Conservation (phyloP, 2,113 vertebrate genomes). For the Electrona antarctica region DNA sequence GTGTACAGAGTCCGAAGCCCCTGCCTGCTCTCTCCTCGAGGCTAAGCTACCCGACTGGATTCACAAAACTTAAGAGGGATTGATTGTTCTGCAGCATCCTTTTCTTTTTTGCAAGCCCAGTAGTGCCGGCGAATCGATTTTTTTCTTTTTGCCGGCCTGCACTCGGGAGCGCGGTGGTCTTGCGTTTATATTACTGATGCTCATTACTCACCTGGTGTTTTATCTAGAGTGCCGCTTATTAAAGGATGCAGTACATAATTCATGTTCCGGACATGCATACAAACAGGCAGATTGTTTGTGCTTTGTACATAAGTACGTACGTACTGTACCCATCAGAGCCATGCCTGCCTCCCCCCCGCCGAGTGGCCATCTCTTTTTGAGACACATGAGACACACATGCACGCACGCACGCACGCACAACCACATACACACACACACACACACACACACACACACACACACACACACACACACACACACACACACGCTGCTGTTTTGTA, state of each 20-base stretch:
- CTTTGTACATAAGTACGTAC: constrained; percentile 21
- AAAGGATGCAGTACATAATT: constrained; percentile 44
- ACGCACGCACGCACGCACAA: constrained; percentile 45
- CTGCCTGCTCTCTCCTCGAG: constrained; percentile 62
- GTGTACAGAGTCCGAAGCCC: constrained; percentile 62
- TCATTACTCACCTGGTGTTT: constrained; percentile 67
- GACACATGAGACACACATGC: constrained; percentile 50
- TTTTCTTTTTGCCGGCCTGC: constrained; percentile 28
- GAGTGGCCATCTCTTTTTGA: constrained; percentile 17
- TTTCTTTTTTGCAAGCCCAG: constrained; percentile 37
- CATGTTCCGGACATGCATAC: constrained; percentile 20
- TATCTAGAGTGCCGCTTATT: constrained; percentile 56
- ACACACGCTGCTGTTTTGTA: background rate
- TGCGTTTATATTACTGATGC: constrained; percentile 75
- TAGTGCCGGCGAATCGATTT: constrained; percentile 63
- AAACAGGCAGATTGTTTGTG: constrained; percentile 36
- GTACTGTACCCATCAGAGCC: background rate
- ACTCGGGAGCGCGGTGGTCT: constrained; percentile 66
- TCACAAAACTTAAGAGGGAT: constrained; percentile 76
- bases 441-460: constrained; percentile 18
- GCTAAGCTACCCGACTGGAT: constrained; percentile 70
- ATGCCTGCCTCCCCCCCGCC: background rate
- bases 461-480: constrained; percentile 2
- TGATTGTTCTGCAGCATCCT: constrained; percentile 74
- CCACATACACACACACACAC: constrained; percentile 5